A percentile compares a stretch with the other conserved stretches of the same genome.
These are phyloP conservation scores for Pygoscelis adeliae DNA, from an alignment of 2,113 vertebrate genomes.

Conservation along the genomic window DNA sequence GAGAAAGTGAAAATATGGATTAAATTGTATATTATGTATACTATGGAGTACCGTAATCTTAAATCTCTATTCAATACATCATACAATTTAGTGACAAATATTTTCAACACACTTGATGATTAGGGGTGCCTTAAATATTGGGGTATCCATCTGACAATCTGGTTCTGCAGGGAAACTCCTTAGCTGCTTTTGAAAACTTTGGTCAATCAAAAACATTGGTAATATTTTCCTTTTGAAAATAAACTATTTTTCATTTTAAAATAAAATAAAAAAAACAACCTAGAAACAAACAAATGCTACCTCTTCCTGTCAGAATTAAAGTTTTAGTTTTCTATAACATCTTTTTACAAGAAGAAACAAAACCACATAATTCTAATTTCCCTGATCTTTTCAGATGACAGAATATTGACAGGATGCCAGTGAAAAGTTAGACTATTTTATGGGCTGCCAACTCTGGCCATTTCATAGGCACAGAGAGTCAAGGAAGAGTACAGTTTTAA, in stretches of 20 bases:
- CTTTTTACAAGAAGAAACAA: background rate
- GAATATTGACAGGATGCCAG: constrained; percentile 44
- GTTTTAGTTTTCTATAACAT: background rate
- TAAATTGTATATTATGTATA: background rate
- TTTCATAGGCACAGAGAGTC: constrained; percentile 2
- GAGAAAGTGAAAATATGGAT: background rate
- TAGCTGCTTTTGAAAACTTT: background rate
- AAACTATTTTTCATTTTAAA: background rate
- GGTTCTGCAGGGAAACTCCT: background rate
- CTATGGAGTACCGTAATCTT: background rate
- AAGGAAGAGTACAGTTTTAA: constrained; percentile 26
- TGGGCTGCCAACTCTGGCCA: background rate
- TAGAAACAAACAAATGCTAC: background rate
- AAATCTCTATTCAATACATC: background rate
- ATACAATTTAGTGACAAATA: background rate
- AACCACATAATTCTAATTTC: background rate
- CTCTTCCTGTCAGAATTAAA: background rate
- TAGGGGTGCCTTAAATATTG: background rate
- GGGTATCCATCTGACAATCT: background rate
- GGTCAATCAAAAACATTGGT: background rate
- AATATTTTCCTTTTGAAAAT: background rate
- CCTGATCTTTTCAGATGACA: background rate
- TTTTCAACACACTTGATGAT: background rate
- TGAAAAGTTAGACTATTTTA: constrained; percentile 50
- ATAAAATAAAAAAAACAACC: background rate